Percentiles rank a stretch among this genome's conserved stretches.
phyloP scores from a whole-genome alignment of 2,113 vertebrate species.

The Stegastes partitus region DNA sequence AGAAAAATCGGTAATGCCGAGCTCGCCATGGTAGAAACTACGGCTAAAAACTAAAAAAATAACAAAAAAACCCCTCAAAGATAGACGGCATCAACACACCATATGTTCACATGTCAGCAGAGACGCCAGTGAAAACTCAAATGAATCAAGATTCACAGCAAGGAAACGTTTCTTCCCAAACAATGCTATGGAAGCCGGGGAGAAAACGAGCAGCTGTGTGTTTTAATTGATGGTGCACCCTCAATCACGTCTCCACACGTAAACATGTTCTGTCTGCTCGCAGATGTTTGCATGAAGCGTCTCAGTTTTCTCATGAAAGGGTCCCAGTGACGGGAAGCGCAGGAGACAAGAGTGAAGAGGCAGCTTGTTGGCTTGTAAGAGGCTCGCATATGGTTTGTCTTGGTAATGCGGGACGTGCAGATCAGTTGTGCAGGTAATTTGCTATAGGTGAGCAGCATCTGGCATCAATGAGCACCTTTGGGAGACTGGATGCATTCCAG shows the following conservation, averaged over 20 bases:
- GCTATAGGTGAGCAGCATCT: constrained; percentile 60
- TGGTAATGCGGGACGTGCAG: not conserved
- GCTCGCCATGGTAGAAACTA: not conserved
- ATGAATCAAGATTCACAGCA: not conserved
- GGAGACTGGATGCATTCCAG: constrained; percentile 16
- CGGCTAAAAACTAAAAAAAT: not conserved
- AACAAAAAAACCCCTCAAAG: not conserved
- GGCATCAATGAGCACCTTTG: constrained; percentile 40
- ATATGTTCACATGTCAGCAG: not conserved
- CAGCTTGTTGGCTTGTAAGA: constrained; percentile 11
- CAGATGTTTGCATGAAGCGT: not conserved
- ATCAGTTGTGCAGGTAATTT: constrained; percentile 46
- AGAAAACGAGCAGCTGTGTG: not conserved
- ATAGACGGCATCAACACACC: not conserved
- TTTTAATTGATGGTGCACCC: not conserved
- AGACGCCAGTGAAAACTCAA: not conserved
- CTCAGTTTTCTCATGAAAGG: no score
- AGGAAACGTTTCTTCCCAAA: not conserved
- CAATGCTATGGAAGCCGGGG: not conserved
- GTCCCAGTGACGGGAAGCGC: not conserved
- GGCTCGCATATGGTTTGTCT: constrained; percentile 9
- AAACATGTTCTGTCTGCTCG: not conserved
- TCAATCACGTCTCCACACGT: not conserved
- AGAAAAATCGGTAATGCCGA: not conserved
- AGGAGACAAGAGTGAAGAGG: not conserved